Base-by-base conservation (phyloP, 2,888 invertebrate genomes). In the Allolobophora icterica region DNA sequence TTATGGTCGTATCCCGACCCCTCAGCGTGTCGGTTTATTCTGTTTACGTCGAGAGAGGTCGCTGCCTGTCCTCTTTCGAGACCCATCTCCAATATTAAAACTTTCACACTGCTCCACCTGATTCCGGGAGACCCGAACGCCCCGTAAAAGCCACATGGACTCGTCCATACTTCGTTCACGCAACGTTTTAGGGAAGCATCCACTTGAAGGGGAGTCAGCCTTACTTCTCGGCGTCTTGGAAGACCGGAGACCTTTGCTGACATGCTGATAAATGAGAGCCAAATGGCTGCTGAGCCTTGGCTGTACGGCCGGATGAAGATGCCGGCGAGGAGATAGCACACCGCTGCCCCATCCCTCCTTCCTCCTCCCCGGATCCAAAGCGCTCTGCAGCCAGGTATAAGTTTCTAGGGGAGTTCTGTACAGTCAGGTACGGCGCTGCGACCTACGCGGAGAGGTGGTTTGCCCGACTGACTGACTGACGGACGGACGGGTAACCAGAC, bases 11-110 rank as follows among this genome's bases (percentile, higher is more conserved):
- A 24, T 52, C 52, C 24, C 2, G 52, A 30, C 71, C n/a, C n/a
- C 30, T 71, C 17, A 71, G 71, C 30, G 71, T 71, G 71, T 71
- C 71, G 71, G 71, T 71, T 71, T n/a, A 71, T 71, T 71, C 71
- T 71, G 71, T 71, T 71, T 71, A 71, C n/a, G n/a, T n/a, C 71
- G 71, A 71, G 71, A 71, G 71, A 71, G 71, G 71, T 71, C 71
- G 71, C 71, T 71, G 71, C 71, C 71, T 71, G 71, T 71, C 71
- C 71, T n/a, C 71, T n/a, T 11, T 4, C 71, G 1, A 71, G 71
- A 71, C 71, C 71, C n/a, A 71, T 71, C 71, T 15, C n/a, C 71
- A 71, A 71, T 1, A 71, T 71, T 71, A n/a, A 52, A 71, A 71
- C 71, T 71, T 71, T 71, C 71, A 71, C 71, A 13, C 71, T 71